Conservation (phyloP, 2,113 vertebrate genomes). For the Apodemus speciosus region DNA sequence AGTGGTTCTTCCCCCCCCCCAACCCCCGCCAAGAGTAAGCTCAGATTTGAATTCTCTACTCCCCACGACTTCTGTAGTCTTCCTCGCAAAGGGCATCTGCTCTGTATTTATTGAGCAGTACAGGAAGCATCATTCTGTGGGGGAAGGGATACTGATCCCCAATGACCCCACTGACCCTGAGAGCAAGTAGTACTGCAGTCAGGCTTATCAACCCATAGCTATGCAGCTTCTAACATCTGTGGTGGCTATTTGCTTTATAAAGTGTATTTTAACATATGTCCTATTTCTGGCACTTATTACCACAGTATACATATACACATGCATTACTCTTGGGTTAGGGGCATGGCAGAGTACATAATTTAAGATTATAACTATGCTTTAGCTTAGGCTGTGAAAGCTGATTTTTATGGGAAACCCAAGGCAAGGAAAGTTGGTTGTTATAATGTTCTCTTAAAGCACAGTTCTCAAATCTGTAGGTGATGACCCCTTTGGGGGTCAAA, state of each 20-base stretch:
- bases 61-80: neutral
- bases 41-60: neutral
- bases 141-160: neutral
- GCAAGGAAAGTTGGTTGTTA: neutral
- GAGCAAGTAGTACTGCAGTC: too few relatives aligned
- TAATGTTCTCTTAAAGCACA: neutral
- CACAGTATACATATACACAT: neutral
- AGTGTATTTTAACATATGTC: neutral
- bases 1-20: neutral
- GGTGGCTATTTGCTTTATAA: neutral
- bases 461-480: neutral
- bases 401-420: neutral
- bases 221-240: neutral
- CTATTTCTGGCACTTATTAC: neutral
- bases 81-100: neutral
- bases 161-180: neutral
- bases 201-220: neutral
- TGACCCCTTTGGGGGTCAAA: neutral
- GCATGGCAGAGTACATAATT: neutral
- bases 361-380: neutral
- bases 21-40: neutral
- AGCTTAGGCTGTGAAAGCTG: neutral
- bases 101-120: neutral
- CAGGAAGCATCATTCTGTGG: neutral
- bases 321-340: neutral